Evolutionary conservation across 1,140 invertebrate genomes (phyloP).

Genomic region (Drosophila sechellia): DNA sequence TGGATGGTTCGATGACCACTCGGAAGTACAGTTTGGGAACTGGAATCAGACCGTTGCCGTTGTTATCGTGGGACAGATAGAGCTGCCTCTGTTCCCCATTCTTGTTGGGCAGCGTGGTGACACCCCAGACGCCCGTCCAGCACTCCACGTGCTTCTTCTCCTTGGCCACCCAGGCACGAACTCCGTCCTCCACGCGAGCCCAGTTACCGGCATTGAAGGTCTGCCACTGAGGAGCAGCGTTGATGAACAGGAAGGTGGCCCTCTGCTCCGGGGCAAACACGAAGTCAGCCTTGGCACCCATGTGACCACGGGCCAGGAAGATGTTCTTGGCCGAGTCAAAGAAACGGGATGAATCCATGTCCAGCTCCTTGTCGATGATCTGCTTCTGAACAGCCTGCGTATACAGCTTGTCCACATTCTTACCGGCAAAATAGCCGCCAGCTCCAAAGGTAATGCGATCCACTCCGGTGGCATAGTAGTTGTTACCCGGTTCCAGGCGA

Average conservation of each 20-base stretch:
- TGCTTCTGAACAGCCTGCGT: slow-evolving; percentile 64
- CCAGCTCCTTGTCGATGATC: slow-evolving; percentile 71
- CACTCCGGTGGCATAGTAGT: slow-evolving; percentile 65
- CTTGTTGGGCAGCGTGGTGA: slow-evolving; percentile 85
- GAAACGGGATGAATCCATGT: slow-evolving; percentile 45
- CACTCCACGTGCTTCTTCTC: slow-evolving; percentile 84
- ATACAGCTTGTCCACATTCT: slow-evolving; percentile 78
- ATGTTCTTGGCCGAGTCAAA: slow-evolving; percentile 62
- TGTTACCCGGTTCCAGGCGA: slow-evolving; percentile 61
- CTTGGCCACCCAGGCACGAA: slow-evolving; percentile 76
- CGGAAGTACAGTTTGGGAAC: slow-evolving; percentile 87
- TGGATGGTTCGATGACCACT: slow-evolving; percentile 85
- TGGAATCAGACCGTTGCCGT: slow-evolving; percentile 78
- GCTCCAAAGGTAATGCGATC: slow-evolving; percentile 73
- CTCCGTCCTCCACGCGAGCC: slow-evolving; percentile 84
- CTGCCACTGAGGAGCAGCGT: slow-evolving; percentile 87
- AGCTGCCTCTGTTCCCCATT: slow-evolving; percentile 83
- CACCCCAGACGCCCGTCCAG: slow-evolving; percentile 86
- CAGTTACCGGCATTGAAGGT: slow-evolving; percentile 88
- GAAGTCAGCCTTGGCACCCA: slow-evolving; percentile 88
- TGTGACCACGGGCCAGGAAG: slow-evolving; percentile 88
- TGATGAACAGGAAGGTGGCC: slow-evolving; percentile 87
- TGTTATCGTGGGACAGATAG: slow-evolving; percentile 84
- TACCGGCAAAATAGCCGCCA: slow-evolving; percentile 68
- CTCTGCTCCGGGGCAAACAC: slow-evolving; percentile 87